phyloP scores from a whole-genome alignment of 2,113 vertebrate species.

The Notothenia coriiceps region DNA sequence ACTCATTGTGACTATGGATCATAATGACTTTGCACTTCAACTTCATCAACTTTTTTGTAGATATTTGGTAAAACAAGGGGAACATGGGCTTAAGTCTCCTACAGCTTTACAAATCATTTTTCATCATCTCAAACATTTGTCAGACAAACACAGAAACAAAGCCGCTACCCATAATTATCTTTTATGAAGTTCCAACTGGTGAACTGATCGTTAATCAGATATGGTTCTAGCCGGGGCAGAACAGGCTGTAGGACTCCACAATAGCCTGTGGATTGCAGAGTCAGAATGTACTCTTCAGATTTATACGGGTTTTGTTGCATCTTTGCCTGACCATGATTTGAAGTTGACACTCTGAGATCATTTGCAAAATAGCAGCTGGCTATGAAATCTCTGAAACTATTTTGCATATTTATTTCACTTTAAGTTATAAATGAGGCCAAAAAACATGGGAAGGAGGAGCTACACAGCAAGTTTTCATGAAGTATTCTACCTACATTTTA shows the following conservation, averaged over 20 bases:
- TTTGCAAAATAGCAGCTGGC: not conserved
- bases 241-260: not conserved
- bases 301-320: not conserved
- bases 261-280: not conserved
- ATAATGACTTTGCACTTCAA: too few relatives aligned
- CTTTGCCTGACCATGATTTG: not conserved
- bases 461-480: not conserved
- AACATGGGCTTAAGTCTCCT: too few relatives aligned
- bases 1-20: too few relatives aligned
- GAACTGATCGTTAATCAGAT: not conserved
- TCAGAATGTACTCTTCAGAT: not conserved
- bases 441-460: not conserved
- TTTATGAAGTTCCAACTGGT: not conserved
- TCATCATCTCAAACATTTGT: not conserved
- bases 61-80: not conserved
- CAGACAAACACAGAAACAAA: not conserved
- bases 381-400: not conserved
- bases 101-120: not conserved
- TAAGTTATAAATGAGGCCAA: not conserved
- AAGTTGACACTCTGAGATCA: not conserved
- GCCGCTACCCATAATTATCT: not conserved
- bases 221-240: not conserved
- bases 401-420: not conserved
- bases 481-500: not conserved
- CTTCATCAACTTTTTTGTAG: not conserved